Conservation (phyloP, 1,140 invertebrate genomes). For the Zaprionus gabonicus region DNA sequence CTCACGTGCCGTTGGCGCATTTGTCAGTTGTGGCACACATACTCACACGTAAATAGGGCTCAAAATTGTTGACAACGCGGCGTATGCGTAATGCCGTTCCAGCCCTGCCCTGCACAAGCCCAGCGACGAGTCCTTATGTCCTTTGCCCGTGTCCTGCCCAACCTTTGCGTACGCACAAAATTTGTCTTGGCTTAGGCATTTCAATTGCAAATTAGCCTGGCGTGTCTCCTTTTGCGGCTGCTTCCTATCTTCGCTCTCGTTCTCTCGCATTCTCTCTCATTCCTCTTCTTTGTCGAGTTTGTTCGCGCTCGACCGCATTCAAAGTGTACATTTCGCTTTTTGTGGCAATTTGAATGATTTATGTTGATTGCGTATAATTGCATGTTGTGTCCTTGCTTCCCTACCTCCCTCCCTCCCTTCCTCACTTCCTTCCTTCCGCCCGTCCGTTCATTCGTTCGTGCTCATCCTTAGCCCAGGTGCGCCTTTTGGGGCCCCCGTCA, state of each 20-base stretch:
- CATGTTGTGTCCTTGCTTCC: constrained; percentile 63
- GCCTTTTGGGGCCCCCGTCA: background rate
- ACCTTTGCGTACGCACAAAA: constrained; percentile 50
- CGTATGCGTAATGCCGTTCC: constrained; percentile 64
- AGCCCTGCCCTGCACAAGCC: constrained; percentile 17
- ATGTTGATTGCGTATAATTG: constrained; percentile 82
- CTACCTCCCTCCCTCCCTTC: background rate
- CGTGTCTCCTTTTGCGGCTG: background rate
- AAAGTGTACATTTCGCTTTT: constrained; percentile 50
- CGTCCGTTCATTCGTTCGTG: too few relatives aligned
- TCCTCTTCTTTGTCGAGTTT: background rate
- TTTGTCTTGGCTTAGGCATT: constrained; percentile 67
- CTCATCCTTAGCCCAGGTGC: constrained; percentile 1
- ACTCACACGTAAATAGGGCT: constrained; percentile 5
- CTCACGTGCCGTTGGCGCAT: constrained; percentile 60
- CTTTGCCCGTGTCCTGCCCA: constrained; percentile 7
- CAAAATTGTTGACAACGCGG: constrained; percentile 53
- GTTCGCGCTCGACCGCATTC: constrained; percentile 40
- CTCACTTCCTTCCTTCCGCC: background rate
- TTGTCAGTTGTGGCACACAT: constrained; percentile 40
- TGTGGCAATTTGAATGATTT: constrained; percentile 79
- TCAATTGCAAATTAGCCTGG: constrained; percentile 77
- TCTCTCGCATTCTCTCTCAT: background rate
- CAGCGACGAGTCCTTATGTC: background rate
- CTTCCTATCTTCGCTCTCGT: constrained; percentile 1